phyloP scores from a whole-genome alignment of 2,888 invertebrate species.

The Phaonia tiefii region DNA sequence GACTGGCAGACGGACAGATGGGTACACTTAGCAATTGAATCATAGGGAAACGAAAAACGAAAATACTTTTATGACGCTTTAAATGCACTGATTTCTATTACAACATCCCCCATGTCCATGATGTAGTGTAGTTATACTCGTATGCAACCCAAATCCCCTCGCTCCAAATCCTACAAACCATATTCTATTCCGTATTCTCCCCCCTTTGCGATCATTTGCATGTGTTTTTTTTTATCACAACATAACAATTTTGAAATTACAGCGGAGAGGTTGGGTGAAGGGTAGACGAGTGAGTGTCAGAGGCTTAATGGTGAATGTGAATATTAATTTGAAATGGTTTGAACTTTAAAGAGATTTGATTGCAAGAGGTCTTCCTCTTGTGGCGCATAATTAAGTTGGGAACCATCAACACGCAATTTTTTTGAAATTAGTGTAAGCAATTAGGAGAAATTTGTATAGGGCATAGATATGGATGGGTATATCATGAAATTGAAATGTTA shows the following conservation, averaged over 20 bases:
- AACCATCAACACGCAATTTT: conserved; percentile 56
- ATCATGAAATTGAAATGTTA: background rate
- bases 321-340: conserved; percentile 32
- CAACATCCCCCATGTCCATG: background rate
- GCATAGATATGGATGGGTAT: too few relatives aligned
- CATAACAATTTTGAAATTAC: too few relatives aligned
- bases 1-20: conserved; percentile 7
- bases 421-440: background rate
- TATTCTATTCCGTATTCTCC: too few relatives aligned
- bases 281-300: background rate
- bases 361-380: conserved; percentile 1
- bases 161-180: too few relatives aligned
- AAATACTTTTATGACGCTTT: conserved; percentile 11
- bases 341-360: conserved; percentile 43
- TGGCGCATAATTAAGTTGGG: conserved; percentile 38
- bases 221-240: too few relatives aligned
- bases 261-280: background rate
- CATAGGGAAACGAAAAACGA: conserved; percentile 4
- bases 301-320: background rate
- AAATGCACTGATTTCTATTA: conserved; percentile 57
- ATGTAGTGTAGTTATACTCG: background rate
- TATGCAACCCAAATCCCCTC: too few relatives aligned
- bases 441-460: background rate
- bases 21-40: background rate
- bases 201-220: too few relatives aligned